These are phyloP conservation scores for Unio pictorum DNA, from an alignment of 2,888 invertebrate genomes.

Conservation along the genomic window DNA sequence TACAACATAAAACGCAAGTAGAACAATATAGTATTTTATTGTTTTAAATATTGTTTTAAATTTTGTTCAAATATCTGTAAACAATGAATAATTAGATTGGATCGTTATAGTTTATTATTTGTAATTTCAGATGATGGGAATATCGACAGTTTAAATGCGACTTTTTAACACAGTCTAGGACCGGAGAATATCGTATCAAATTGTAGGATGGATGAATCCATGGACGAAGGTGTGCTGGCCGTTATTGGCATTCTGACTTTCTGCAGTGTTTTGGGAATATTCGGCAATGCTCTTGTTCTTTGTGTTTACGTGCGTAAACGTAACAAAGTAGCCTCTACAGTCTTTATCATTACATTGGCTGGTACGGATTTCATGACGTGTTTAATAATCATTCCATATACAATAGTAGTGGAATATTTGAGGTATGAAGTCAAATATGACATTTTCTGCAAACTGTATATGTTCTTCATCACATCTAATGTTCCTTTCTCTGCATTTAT, in stretches of 20 bases:
- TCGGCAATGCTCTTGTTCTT: constrained; percentile 62
- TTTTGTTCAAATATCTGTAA: no score
- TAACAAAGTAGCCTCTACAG: constrained; percentile 59
- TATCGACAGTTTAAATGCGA: no score
- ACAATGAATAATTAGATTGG: no score
- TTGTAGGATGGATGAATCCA: no score
- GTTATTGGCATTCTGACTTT: constrained; percentile 50
- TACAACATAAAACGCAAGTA: no score
- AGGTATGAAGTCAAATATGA: constrained; percentile 51
- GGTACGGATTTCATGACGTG: constrained; percentile 60
- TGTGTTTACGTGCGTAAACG: constrained; percentile 56
- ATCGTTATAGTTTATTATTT: no score
- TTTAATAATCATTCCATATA: constrained; percentile 56
- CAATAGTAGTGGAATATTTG: constrained; percentile 54
- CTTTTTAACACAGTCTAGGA: no score
- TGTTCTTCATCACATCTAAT: constrained; percentile 65
- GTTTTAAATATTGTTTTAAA: no score
- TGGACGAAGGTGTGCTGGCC: constrained; percentile 8
- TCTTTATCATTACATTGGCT: constrained; percentile 62
- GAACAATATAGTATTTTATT: no score
- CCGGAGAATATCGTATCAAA: no score
- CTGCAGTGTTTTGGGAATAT: constrained; percentile 50
- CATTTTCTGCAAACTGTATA: constrained; percentile 61
- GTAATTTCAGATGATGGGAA: no score
- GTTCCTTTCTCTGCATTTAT: constrained; percentile 67